phyloP scores from a whole-genome alignment of 2,888 invertebrate species.

The Ormia ochracea region DNA sequence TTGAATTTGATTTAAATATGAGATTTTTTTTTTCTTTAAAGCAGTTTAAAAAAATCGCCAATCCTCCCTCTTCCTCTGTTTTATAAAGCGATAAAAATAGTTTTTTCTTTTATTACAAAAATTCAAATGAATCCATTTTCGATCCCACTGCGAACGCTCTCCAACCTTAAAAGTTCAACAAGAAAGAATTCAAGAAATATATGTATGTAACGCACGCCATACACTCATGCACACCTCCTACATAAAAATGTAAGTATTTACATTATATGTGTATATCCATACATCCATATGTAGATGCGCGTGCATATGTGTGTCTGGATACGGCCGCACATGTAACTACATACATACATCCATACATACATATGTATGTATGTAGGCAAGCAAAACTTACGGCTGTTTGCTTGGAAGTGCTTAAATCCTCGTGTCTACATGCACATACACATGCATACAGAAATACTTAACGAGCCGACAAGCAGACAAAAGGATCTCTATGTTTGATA shows the following conservation, averaged over 20 bases:
- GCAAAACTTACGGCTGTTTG: too few relatives aligned
- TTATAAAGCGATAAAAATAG: too few relatives aligned
- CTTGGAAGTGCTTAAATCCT: neutral
- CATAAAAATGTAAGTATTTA: neutral
- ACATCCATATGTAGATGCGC: neutral
- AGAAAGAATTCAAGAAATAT: too few relatives aligned
- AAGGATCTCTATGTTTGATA: slow-evolving; percentile 24
- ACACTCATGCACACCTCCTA: neutral
- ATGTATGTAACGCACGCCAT: too few relatives aligned
- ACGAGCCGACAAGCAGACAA: neutral
- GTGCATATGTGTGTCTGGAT: slow-evolving; percentile 4
- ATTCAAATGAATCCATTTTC: too few relatives aligned
- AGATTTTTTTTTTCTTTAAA: too few relatives aligned
- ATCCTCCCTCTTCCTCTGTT: too few relatives aligned
- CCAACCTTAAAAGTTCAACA: too few relatives aligned
- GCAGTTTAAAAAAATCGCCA: too few relatives aligned
- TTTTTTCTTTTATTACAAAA: too few relatives aligned
- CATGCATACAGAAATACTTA: neutral
- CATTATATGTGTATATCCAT: neutral
- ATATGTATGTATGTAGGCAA: neutral
- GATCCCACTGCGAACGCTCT: too few relatives aligned
- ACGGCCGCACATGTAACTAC: neutral
- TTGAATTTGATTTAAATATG: too few relatives aligned
- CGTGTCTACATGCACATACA: neutral
- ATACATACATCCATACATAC: neutral